Percentiles rank a stretch among this genome's conserved stretches.
phyloP scores from a whole-genome alignment of 1,140 invertebrate species.

The Drosophila rhopaloa region DNA sequence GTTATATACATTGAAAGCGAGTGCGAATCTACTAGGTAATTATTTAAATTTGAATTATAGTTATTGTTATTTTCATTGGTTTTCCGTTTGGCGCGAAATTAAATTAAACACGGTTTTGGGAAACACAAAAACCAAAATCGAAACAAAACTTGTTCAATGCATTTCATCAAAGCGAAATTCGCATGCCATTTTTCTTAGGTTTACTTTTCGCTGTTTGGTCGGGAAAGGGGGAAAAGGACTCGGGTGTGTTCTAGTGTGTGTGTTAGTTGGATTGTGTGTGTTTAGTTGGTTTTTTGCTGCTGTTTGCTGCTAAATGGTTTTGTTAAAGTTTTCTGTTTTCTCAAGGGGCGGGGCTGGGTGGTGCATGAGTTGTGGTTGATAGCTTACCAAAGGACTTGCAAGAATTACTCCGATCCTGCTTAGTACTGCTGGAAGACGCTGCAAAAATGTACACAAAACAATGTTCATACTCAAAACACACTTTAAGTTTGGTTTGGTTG shows the following conservation, averaged over 20 bases:
- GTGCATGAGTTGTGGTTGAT: constrained; percentile 84
- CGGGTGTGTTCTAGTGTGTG: constrained; percentile 6
- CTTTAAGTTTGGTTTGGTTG: constrained; percentile 78
- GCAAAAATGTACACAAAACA: constrained; percentile 87
- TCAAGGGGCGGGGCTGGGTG: constrained; percentile 26
- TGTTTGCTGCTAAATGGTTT: constrained; percentile 42
- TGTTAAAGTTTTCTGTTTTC: constrained; percentile 15
- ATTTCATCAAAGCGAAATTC: constrained; percentile 75
- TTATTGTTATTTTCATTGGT: constrained; percentile 43
- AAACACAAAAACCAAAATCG: constrained; percentile 56
- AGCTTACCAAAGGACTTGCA: constrained; percentile 96
- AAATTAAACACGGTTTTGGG: constrained; percentile 43
- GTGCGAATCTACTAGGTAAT: constrained; percentile 66
- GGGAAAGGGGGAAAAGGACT: background rate
- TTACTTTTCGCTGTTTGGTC: constrained; percentile 46
- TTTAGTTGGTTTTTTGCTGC: constrained; percentile 29
- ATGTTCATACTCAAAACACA: constrained; percentile 85
- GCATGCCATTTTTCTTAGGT: constrained; percentile 75
- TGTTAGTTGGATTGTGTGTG: constrained; percentile 23
- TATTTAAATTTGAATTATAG: constrained; percentile 52
- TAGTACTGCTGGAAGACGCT: constrained; percentile 95
- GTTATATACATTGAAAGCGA: constrained; percentile 65
- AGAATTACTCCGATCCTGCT: constrained; percentile 96
- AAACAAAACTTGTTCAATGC: constrained; percentile 60
- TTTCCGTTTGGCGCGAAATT: constrained; percentile 28